Base-by-base conservation (phyloP, 2,113 vertebrate genomes). In the Rhinoderma darwinii region DNA sequence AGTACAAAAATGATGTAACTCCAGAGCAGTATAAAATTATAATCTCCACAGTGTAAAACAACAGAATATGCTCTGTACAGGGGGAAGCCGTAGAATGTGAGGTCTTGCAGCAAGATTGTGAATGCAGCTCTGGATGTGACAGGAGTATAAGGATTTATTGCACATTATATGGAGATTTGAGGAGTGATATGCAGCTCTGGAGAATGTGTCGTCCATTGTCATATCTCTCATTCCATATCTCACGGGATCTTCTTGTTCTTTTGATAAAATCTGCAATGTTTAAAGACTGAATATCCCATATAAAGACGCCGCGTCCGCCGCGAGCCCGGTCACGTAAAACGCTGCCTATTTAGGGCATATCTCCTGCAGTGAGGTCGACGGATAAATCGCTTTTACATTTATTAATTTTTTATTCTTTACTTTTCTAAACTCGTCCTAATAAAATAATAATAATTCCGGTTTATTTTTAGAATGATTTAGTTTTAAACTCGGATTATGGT, bases 391-490 rank as follows among this genome's bases (percentile, higher is more conserved):
- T 27, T 83, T 74, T 79, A 88, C 39, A 72, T 89, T 79, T 56
- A 61, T 27, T 86, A 93, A 84, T 0, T 0, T 82, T 30, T 47
- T 89, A n/a, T n/a, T 82, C 47, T 74, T 27, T 43, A 80, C 5
- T 88, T 89, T 51, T 0, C 70, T 56, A 41, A 68, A 41, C 73
- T 35, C 44, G 51, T 30, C 0, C 44, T 72, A 80, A 85, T 63
- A 32, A 76, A 37, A 90, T 75, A 47, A 61, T 50, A 90, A 76
- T 61, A 88, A 85, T 51, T 88, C 25, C 32, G 30, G 75, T 47
- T 89, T 82, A 80, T 87, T 88, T 88, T 83, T 1, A 47, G 20
- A 90, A 89, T 32, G 86, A 9, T 84, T 88, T 81, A 1, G 63
- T 56, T 88, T 90, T 88, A 70, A 14, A 88, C 63, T 10, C 86